Percentiles rank a stretch among this genome's conserved stretches.
Conservation (phyloP, 1,140 invertebrate genomes). For the Drosophila burlai region DNA sequence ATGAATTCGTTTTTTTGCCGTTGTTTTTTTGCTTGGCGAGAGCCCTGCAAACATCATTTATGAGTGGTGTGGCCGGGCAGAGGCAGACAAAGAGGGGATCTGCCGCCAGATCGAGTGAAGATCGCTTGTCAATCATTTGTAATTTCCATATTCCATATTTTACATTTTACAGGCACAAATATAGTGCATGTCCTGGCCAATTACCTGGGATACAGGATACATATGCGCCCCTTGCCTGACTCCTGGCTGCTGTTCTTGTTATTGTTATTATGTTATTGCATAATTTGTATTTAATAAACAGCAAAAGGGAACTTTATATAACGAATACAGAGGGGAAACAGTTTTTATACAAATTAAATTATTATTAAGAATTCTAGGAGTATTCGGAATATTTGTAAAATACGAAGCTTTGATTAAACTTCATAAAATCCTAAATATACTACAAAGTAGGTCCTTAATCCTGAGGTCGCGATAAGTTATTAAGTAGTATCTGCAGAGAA, state of each 20-base stretch:
- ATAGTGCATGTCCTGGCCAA: conserved; percentile 52
- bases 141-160: conserved; percentile 74
- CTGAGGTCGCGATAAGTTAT: neutral
- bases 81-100: conserved; percentile 24
- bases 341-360: neutral
- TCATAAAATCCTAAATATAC: neutral
- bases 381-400: neutral
- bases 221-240: conserved; percentile 19
- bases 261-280: conserved; percentile 22
- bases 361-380: neutral
- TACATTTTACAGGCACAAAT: neutral
- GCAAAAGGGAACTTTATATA: neutral
- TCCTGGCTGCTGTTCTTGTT: conserved; percentile 9
- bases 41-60: conserved; percentile 56
- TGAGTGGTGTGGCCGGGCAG: conserved; percentile 36
- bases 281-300: conserved; percentile 70
- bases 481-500: neutral
- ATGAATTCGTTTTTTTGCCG: conserved; percentile 14
- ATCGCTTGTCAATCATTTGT: conserved; percentile 74
- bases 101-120: conserved; percentile 49
- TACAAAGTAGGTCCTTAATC: neutral
- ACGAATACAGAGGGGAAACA: neutral
- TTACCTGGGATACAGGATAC: conserved; percentile 41
- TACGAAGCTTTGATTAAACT: no score
- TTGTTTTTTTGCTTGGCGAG: neutral